Percentiles rank a stretch among this genome's conserved stretches.
Evolutionary conservation across 2,113 vertebrate species (phyloP).

Genomic region (Ochotona princeps): DNA sequence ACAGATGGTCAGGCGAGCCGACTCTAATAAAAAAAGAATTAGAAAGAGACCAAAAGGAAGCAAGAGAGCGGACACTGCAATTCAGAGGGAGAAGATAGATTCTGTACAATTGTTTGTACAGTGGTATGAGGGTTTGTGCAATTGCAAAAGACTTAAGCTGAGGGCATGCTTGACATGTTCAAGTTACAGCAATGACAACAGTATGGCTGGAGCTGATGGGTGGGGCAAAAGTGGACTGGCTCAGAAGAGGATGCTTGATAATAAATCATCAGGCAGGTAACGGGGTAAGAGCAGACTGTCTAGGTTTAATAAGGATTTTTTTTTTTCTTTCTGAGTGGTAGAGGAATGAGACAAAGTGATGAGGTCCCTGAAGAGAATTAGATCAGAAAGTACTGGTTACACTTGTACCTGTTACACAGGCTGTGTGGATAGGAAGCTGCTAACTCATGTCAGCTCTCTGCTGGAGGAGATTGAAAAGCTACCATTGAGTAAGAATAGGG

Average conservation of each 20-base stretch:
- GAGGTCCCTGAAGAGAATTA: background rate
- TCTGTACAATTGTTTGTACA: background rate
- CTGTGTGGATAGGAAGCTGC: background rate
- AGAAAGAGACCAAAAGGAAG: background rate
- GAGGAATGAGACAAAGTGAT: background rate
- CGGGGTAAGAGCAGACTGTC: background rate
- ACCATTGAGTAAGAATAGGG: background rate
- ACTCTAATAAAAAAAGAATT: background rate
- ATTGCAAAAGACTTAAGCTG: background rate
- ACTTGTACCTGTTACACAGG: background rate
- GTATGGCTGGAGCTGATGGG: background rate
- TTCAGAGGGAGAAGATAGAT: background rate
- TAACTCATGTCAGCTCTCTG: background rate
- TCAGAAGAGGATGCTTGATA: background rate
- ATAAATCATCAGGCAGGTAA: background rate
- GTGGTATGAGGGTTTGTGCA: background rate
- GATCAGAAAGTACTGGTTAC: background rate
- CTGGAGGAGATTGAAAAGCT: background rate
- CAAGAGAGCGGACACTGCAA: background rate
- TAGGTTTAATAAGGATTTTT: background rate
- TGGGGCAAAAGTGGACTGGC: background rate
- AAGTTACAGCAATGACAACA: background rate
- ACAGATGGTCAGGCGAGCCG: background rate
- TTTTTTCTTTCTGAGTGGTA: slow-evolving; percentile 3
- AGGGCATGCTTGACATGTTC: background rate